Evolutionary conservation across 1,140 invertebrate genomes (phyloP), one percentile per base, ranked within the genome.

Genomic region (Chironomus striatipennis): DNA sequence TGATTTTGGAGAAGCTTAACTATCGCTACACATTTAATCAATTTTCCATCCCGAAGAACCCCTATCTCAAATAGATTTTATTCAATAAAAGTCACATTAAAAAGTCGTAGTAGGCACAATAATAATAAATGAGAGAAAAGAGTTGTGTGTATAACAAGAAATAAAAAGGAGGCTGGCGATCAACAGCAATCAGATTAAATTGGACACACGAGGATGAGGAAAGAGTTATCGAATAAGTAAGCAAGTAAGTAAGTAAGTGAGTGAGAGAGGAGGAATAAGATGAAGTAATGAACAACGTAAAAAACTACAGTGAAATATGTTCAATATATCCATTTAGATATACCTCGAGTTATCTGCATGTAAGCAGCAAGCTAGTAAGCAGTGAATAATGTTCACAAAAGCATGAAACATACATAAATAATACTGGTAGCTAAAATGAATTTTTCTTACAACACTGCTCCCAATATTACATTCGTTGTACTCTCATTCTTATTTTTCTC

Each of bases 361-460:
- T 34, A 34, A 34, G 24, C 24, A 34, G 24, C 24, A 34, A 34
- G 24, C 24, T 34, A 34, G 24, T 34, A 34, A 34, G 47, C 47
- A 57, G 47, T 34, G 24, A 57, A 57, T 57, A 57, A 57, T 34
- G 24, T n/a, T 57, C 47, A 57, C 47, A 57, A 57, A n/a, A 15
- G 47, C 47, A 57, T 57, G 47, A 57, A 57, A 57, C n/a, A n/a
- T 57, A 57, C 47, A 57, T 57, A 57, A 57, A 57, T 57, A 57
- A 57, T 57, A 57, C 47, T 57, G 12, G 47, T 57, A 57, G 47
- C 47, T 57, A 57, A 57, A 57, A 57, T 57, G 47, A 57, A 57
- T n/a, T 57, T 57, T 34, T 34, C 24, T 34, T 57, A 57, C 47
- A 57, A 57, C 47, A 57, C 47, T 57, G 47, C 47, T 57, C 47